A percentile compares a stretch with the other conserved stretches of the same genome.
Evolutionary conservation across 2,888 invertebrate genomes (phyloP).

Genomic region (Bimastos eiseni): DNA sequence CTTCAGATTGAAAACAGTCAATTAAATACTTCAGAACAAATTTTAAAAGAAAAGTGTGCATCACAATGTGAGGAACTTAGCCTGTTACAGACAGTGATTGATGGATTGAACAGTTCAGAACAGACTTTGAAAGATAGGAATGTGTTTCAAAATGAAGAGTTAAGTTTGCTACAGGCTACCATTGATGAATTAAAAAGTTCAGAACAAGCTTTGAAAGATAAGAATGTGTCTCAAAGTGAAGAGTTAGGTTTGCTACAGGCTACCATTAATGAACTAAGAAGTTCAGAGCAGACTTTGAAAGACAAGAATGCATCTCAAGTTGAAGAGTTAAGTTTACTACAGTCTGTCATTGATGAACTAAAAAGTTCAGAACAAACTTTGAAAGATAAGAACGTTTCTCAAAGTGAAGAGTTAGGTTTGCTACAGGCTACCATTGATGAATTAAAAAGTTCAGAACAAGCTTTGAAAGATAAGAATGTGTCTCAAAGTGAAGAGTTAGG

Average conservation of each 20-base stretch:
- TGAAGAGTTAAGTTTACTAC: not conserved
- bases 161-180: not conserved
- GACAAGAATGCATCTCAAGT: not conserved
- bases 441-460: not conserved
- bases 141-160: not conserved
- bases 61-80: not conserved
- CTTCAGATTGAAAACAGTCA: not conserved
- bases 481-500: not conserved
- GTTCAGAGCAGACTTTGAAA: not conserved
- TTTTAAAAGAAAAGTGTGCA: not conserved
- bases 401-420: no score
- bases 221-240: not conserved
- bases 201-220: conserved; percentile 1
- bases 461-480: not conserved
- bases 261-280: not conserved
- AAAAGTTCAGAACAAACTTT: no score
- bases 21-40: not conserved
- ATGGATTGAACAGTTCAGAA: not conserved
- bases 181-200: not conserved
- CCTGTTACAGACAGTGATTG: not conserved
- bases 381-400: no score
- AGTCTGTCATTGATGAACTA: not conserved
- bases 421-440: no score
- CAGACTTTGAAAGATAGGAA: not conserved
- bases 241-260: not conserved